phyloP scores from a whole-genome alignment of 2,113 vertebrate genomes.

The Collichthys lucidus region DNA sequence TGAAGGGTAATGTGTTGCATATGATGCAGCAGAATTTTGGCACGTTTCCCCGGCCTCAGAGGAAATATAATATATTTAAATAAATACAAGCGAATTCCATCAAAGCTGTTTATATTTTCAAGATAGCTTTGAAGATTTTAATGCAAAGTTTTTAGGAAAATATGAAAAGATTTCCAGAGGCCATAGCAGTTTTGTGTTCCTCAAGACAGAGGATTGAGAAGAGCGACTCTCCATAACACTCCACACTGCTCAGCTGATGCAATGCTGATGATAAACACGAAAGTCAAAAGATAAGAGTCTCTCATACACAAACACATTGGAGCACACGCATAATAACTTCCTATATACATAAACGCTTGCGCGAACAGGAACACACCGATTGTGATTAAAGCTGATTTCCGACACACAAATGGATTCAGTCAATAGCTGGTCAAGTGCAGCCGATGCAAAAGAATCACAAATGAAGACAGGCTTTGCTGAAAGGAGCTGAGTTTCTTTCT shows the following conservation, averaged over 20 bases:
- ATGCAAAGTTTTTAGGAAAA: background rate
- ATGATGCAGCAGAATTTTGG: background rate
- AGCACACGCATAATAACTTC: conserved; percentile 9
- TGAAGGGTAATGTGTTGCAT: background rate
- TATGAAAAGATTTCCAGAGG: background rate
- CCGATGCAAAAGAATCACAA: background rate
- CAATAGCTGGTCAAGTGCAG: background rate
- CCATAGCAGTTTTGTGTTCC: conserved; percentile 19
- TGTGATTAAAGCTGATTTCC: background rate
- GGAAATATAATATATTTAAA: background rate
- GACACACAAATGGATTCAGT: background rate
- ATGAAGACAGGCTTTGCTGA: background rate
- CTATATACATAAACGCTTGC: background rate
- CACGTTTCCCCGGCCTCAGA: background rate
- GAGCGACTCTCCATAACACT: conserved; percentile 42
- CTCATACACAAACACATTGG: conserved; percentile 21
- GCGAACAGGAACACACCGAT: background rate
- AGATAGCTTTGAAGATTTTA: background rate
- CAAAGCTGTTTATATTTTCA: background rate
- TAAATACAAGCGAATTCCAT: background rate
- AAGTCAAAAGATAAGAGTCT: conserved; percentile 55
- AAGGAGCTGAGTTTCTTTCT: background rate
- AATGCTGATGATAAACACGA: conserved; percentile 71
- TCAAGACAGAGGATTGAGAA: conserved; percentile 26
- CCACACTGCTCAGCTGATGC: conserved; percentile 67